These are phyloP conservation scores for Cichladusa arquata DNA, from an alignment of 2,113 vertebrate species.

Conservation along the genomic window DNA sequence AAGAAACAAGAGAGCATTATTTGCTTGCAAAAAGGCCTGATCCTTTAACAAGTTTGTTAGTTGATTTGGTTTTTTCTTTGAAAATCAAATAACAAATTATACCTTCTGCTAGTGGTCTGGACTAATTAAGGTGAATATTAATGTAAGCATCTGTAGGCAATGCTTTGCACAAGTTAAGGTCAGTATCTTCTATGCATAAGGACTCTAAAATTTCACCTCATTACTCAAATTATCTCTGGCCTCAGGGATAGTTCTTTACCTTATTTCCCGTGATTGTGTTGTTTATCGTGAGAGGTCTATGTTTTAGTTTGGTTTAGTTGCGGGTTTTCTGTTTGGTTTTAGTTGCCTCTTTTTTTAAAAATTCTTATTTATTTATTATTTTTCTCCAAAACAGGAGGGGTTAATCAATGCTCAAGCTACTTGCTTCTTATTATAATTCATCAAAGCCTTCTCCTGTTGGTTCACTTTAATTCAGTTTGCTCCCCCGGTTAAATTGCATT, in stretches of 20 bases:
- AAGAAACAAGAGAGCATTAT: accelerated
- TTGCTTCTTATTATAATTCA: background rate
- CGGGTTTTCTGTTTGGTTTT: background rate
- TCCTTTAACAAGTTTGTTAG: background rate
- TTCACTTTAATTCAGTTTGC: background rate
- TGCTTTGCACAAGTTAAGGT: background rate
- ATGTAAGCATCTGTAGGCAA: background rate
- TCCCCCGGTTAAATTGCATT: background rate
- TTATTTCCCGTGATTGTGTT: background rate
- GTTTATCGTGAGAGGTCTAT: background rate
- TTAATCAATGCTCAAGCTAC: background rate
- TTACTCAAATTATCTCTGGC: background rate
- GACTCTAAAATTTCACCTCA: background rate
- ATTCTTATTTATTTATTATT: background rate
- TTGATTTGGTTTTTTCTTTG: background rate
- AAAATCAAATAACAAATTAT: background rate
- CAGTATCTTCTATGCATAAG: background rate
- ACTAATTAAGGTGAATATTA: background rate
- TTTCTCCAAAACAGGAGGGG: background rate
- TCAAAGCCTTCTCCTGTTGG: background rate
- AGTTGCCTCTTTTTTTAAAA: background rate
- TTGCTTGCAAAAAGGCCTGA: background rate
- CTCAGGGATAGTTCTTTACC: background rate
- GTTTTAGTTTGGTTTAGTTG: background rate
- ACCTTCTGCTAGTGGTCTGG: background rate